phyloP scores from a whole-genome alignment of 2,113 vertebrate species.

The Corythoichthys intestinalis region DNA sequence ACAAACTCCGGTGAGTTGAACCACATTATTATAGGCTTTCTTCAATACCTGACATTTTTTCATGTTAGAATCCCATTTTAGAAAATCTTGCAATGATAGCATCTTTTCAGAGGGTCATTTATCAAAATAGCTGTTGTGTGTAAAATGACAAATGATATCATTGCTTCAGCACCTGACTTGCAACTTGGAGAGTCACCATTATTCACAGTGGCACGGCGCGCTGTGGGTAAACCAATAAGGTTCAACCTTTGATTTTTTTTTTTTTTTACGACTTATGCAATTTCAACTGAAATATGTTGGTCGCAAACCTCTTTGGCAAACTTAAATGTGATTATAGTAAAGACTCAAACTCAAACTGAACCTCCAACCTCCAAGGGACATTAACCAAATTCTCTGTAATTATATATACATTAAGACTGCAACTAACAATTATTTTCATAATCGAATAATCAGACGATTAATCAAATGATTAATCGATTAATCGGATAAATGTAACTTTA shows the following conservation, averaged over 20 bases:
- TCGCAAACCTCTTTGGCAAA: background rate
- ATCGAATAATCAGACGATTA: too few species aligned
- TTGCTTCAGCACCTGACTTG: constrained; percentile 31
- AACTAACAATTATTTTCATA: too few species aligned
- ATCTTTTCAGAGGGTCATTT: constrained; percentile 34
- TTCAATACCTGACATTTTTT: constrained; percentile 6
- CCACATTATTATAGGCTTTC: background rate
- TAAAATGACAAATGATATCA: constrained; percentile 42
- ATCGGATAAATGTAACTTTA: too few species aligned
- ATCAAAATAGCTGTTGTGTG: constrained; percentile 38
- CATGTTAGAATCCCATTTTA: background rate
- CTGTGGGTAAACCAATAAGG: constrained; percentile 12
- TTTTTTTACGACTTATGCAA: constrained; percentile 22
- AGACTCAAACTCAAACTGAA: constrained; percentile 1
- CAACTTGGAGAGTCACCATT: constrained; percentile 25
- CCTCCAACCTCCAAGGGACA: too few species aligned
- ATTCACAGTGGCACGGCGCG: constrained; percentile 31
- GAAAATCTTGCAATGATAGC: constrained; percentile 25
- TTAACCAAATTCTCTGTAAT: too few species aligned
- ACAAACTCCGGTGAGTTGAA: constrained; percentile 88
- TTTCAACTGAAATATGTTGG: constrained; percentile 20
- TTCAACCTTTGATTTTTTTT: constrained; percentile 19
- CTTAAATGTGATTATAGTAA: constrained; percentile 7
- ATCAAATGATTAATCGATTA: too few species aligned
- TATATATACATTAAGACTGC: too few species aligned